phyloP scores from a whole-genome alignment of 2,113 vertebrate species.

The Oplegnathus fasciatus region DNA sequence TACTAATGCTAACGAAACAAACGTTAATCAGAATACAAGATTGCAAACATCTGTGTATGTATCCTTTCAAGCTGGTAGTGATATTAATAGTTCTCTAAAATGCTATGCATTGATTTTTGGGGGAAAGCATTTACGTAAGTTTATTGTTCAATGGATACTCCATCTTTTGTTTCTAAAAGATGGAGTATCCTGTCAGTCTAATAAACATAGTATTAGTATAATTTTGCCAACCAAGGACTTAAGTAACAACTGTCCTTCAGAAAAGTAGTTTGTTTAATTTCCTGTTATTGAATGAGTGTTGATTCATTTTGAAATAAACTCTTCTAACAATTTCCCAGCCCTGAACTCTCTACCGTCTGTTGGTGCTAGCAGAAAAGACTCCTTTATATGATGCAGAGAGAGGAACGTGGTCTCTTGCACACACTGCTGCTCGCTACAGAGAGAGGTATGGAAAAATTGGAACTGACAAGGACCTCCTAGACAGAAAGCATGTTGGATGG shows the following conservation, averaged over 20 bases:
- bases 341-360: conserved; percentile 2
- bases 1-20: background rate
- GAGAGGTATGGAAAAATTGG: conserved; percentile 38
- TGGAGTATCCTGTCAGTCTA: background rate
- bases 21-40: background rate
- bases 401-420: conserved; percentile 26
- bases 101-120: background rate
- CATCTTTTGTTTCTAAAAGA: background rate
- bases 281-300: background rate
- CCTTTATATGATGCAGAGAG: conserved; percentile 23
- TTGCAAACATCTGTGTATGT: background rate
- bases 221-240: background rate
- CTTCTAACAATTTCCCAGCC: background rate
- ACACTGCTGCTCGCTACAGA: conserved; percentile 14
- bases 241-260: background rate
- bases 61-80: background rate
- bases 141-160: background rate
- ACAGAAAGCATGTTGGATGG: conserved; percentile 54
- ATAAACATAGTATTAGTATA: background rate
- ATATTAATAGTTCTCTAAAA: background rate
- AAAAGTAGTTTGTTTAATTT: background rate
- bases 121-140: background rate
- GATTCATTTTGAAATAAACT: conserved; percentile 29
- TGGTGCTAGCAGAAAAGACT: background rate
- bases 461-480: conserved; percentile 54